phyloP scores from a whole-genome alignment of 2,888 invertebrate genomes.

The Drosophila nigritarsus region DNA sequence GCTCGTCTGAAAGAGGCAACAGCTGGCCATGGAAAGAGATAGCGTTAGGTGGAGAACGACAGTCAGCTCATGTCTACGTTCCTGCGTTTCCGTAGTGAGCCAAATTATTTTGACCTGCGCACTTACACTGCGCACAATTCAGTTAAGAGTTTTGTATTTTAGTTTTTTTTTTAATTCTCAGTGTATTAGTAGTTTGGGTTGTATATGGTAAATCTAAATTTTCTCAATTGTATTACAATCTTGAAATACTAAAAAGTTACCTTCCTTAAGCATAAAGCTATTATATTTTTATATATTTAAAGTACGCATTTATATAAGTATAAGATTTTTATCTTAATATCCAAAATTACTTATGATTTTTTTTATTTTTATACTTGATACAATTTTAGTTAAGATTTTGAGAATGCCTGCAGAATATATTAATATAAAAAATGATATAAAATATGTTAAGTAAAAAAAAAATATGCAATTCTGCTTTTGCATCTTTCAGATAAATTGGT shows the following conservation, averaged over 20 bases:
- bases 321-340: not conserved
- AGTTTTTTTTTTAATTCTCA: too few species aligned
- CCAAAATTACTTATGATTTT: not conserved
- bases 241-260: not conserved
- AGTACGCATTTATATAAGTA: not conserved
- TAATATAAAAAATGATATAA: not conserved
- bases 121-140: slow-evolving; percentile 56
- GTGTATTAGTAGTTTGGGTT: not conserved
- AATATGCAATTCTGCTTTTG: not conserved
- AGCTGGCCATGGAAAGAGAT: slow-evolving; percentile 61
- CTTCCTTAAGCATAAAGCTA: not conserved
- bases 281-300: not conserved
- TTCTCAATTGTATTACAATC: not conserved
- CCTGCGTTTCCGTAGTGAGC: slow-evolving; percentile 62
- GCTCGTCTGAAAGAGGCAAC: slow-evolving; percentile 40
- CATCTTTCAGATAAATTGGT: not conserved
- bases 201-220: not conserved
- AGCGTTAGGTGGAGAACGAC: slow-evolving; percentile 38
- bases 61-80: slow-evolving; percentile 21
- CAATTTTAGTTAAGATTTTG: not conserved
- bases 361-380: not conserved
- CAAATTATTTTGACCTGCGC: slow-evolving; percentile 77
- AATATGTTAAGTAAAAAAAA: not conserved
- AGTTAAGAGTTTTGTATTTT: not conserved
- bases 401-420: not conserved